phyloP scores from a whole-genome alignment of 2,797 vertebrate species.

The Iguana delicatissima region DNA sequence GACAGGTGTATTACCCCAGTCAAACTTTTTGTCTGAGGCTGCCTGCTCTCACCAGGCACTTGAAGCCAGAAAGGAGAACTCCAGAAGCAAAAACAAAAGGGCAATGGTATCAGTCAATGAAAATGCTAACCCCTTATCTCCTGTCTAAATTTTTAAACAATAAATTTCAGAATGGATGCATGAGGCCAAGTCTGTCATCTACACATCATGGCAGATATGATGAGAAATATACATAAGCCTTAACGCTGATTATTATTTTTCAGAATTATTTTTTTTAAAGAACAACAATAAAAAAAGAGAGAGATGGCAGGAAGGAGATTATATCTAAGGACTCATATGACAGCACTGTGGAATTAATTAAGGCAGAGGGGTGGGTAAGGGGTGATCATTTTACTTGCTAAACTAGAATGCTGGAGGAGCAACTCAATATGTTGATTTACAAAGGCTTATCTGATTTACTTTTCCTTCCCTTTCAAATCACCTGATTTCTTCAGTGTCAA shows the following conservation, averaged over 20 bases:
- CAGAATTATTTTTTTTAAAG: too few relatives aligned
- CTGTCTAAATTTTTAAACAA: not conserved
- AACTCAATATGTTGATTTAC: constrained; percentile 11
- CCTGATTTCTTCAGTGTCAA: constrained; percentile 18
- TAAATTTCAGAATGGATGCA: not conserved
- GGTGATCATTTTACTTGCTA: not conserved
- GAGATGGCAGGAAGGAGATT: not conserved
- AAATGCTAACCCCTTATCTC: not conserved
- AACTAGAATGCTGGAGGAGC: not conserved
- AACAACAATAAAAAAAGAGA: not conserved
- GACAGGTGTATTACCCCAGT: too few relatives aligned
- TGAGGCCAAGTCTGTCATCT: not conserved
- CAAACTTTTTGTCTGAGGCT: too few relatives aligned
- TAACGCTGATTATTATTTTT: not conserved
- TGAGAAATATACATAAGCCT: not conserved
- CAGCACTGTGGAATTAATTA: not conserved
- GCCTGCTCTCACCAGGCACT: too few relatives aligned
- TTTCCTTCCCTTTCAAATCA: constrained; percentile 8
- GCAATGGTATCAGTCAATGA: not conserved
- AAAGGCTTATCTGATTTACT: constrained; percentile 17
- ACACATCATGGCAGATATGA: not conserved
- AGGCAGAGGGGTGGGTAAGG: too few relatives aligned
- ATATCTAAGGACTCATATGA: not conserved
- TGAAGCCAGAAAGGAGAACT: not conserved
- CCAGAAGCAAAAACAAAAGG: not conserved